Percentiles rank a stretch among this genome's conserved stretches.
Evolutionary conservation across 2,797 vertebrate genomes (phyloP).

Genomic region (Geotria australis): DNA sequence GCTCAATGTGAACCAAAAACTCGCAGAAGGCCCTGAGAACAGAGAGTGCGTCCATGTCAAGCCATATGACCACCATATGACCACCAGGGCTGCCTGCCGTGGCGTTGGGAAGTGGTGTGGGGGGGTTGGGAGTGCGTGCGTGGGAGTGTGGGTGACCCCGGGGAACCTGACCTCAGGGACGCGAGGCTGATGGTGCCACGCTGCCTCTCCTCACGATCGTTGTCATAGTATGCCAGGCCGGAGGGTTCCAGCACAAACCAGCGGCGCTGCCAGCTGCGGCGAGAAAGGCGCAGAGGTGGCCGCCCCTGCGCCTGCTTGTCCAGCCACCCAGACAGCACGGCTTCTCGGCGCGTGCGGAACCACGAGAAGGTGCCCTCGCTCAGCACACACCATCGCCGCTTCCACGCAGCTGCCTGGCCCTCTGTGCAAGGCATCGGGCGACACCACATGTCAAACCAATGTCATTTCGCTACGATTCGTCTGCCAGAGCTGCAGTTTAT

Average conservation of each 20-base stretch:
- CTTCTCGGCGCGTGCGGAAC: constrained; percentile 88
- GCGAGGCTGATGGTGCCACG: constrained; percentile 68
- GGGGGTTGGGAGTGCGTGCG: too few relatives aligned
- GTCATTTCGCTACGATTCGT: too few relatives aligned
- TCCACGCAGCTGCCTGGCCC: constrained; percentile 75
- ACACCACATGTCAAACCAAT: too few relatives aligned
- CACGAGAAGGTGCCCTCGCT: constrained; percentile 91
- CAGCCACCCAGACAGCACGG: constrained; percentile 87
- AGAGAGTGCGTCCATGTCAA: too few relatives aligned
- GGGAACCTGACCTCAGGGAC: constrained; percentile 31
- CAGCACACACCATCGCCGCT: constrained; percentile 76
- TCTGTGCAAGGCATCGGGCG: constrained; percentile 12
- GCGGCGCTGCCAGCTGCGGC: constrained; percentile 83
- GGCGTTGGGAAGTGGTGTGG: too few relatives aligned
- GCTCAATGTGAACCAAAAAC: too few relatives aligned
- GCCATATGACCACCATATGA: too few relatives aligned
- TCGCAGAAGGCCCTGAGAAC: too few relatives aligned
- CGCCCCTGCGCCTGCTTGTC: constrained; percentile 80
- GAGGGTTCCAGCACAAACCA: constrained; percentile 88
- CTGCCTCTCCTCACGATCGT: constrained; percentile 60
- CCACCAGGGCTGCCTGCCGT: too few relatives aligned
- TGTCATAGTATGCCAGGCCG: constrained; percentile 78
- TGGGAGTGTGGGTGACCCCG: too few relatives aligned
- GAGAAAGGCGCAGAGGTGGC: constrained; percentile 35
- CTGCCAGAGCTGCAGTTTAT: too few relatives aligned